These are phyloP conservation scores for Drosophila watanabei DNA, from an alignment of 1,140 invertebrate species.

Conservation along the genomic window DNA sequence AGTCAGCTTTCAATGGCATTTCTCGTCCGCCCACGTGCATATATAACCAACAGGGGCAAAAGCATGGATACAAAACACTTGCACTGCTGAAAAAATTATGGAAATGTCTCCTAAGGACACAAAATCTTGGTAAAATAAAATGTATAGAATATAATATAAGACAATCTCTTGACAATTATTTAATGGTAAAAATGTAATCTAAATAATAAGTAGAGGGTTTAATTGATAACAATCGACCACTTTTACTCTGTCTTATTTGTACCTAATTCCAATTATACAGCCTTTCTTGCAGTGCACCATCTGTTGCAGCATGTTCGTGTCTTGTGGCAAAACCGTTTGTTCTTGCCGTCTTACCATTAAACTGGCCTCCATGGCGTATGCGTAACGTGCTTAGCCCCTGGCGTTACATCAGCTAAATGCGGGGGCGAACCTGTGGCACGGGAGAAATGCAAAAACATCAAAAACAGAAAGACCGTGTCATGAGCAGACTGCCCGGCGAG, in stretches of 20 bases:
- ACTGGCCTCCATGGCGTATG: constrained; percentile 47
- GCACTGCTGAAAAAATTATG: not conserved
- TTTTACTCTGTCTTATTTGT: not conserved
- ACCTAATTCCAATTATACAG: no score
- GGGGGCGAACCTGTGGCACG: not conserved
- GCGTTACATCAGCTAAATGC: constrained; percentile 26
- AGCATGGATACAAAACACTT: not conserved
- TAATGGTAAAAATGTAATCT: not conserved
- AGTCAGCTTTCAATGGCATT: constrained; percentile 45
- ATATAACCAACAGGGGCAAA: constrained; percentile 23
- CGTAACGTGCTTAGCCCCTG: constrained; percentile 45
- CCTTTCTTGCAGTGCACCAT: not conserved
- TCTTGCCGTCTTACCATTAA: constrained; percentile 33
- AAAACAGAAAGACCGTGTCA: constrained; percentile 11
- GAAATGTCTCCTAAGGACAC: no score
- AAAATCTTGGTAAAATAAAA: not conserved
- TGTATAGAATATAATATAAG: not conserved
- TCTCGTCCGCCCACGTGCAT: constrained; percentile 23
- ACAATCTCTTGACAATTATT: not conserved
- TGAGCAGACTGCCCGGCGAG: constrained; percentile 19
- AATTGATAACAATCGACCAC: not conserved
- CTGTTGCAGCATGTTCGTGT: constrained; percentile 35
- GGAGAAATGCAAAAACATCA: constrained; percentile 21
- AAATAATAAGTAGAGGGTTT: not conserved
- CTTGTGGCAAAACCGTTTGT: constrained; percentile 42